Base-by-base conservation (phyloP, 2,113 vertebrate genomes). In the Otolemur garnettii region DNA sequence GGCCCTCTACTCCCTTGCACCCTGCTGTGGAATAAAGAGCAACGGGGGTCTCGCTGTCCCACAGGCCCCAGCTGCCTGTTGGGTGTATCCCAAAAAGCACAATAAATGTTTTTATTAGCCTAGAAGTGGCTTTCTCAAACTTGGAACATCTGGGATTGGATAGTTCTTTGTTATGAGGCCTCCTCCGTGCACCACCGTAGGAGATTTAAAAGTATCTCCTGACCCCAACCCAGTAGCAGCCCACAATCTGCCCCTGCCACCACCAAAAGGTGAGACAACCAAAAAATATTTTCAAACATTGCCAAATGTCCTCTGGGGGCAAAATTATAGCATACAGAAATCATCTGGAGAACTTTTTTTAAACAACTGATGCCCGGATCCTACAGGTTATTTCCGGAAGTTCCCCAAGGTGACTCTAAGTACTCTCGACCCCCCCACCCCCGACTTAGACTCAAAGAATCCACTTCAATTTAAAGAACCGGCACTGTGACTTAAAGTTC, bases 11-110 rank as follows among this genome's bases (percentile, higher is more conserved):
- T 2, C 74, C n/a, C 5, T 24, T 1, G 24, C 71, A 50, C 5
- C 53, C 15, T 2, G 12, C 0, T 8, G 14, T 1, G 33, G 13
- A 2, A 7, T 3, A 57, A 21, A 1, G 26, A 53, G 17, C 2
- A 38, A 28, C 78, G 0, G 2, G 8, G 4, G 79, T 38, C 45
- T 78, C 57, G 57, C 30, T 55, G 30, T 12, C 50, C n/a, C 4
- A 7, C 22, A 33, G 12, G 12, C 28, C 38, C 18, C 0, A 2
- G 60, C 50, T 78, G 60, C 87, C 62, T 81, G 69, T 7, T 13
- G n/a, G 62, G 28, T 50, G 10, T n/a, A n/a, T 50, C 24, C 55
- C 74, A 72, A 72, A 22, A 81, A 57, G 84, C 3, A 57, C 57
- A 28, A 17, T 4, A 5, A 7, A 4, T 17, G 7, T 55, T 17